Evolutionary conservation across 2,797 vertebrate genomes (phyloP).

Genomic region (Orientallactaga sibirica): DNA sequence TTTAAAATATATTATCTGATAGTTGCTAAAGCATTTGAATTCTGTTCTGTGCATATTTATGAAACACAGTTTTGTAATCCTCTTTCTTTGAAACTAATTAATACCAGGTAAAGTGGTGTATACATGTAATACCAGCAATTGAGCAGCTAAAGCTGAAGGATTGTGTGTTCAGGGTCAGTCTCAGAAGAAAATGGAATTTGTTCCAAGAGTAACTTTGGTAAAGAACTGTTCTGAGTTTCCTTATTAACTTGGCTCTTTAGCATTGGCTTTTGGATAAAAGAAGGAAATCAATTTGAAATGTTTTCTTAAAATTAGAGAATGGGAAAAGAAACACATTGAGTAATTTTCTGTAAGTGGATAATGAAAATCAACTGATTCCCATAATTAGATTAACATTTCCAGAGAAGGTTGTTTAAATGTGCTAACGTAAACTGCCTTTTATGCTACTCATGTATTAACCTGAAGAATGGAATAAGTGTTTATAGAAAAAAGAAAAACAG

Average conservation of each 20-base stretch:
- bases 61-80: neutral
- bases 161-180: neutral
- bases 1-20: neutral
- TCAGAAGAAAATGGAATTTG: neutral
- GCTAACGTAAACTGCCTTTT: too few relatives aligned
- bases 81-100: constrained; percentile 5
- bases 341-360: constrained; percentile 7
- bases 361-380: neutral
- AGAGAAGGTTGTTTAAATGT: neutral
- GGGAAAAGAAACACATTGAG: neutral
- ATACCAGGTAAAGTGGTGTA: neutral
- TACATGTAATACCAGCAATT: neutral
- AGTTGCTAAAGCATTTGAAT: neutral
- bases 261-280: neutral
- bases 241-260: neutral
- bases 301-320: constrained; percentile 26
- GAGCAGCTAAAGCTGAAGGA: neutral
- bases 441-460: too few relatives aligned
- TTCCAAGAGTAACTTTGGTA: neutral
- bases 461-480: neutral
- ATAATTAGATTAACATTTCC: constrained; percentile 9
- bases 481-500: neutral
- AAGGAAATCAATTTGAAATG: constrained; percentile 6
- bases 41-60: neutral
- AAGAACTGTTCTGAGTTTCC: neutral